These are phyloP conservation scores for Buathra laborator DNA, from an alignment of 2,888 invertebrate species.

Conservation along the genomic window DNA sequence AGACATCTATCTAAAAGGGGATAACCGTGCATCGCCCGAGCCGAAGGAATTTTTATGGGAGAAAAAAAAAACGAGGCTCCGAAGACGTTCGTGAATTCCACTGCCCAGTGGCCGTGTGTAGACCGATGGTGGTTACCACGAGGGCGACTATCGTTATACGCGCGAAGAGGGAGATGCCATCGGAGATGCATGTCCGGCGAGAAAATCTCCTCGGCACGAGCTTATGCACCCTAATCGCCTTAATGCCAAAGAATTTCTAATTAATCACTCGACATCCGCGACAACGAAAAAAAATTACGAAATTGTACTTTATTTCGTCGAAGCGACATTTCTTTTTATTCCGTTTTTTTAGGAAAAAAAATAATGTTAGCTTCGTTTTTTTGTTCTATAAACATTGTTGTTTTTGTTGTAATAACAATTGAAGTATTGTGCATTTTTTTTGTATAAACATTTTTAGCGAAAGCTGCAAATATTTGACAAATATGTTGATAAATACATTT, in stretches of 20 bases:
- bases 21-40: conserved; percentile 61
- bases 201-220: conserved; percentile 22
- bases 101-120: conserved; percentile 6
- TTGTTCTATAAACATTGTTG: too few species aligned
- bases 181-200: conserved; percentile 14
- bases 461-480: too few species aligned
- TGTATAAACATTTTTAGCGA: too few species aligned
- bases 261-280: conserved; percentile 5
- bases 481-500: too few species aligned
- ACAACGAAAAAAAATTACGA: background rate
- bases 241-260: background rate
- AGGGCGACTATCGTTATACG: background rate
- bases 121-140: conserved; percentile 11
- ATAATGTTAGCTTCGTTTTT: background rate
- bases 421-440: too few species aligned
- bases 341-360: background rate
- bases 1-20: conserved; percentile 74
- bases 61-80: conserved; percentile 61
- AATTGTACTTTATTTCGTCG: background rate
- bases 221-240: conserved; percentile 7
- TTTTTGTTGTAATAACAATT: too few species aligned
- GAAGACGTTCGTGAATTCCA: conserved; percentile 14
- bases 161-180: conserved; percentile 17
- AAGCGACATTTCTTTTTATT: background rate
- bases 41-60: conserved; percentile 78